Conservation (phyloP, 2,888 invertebrate genomes). For the Tuberolachnus salignus region DNA sequence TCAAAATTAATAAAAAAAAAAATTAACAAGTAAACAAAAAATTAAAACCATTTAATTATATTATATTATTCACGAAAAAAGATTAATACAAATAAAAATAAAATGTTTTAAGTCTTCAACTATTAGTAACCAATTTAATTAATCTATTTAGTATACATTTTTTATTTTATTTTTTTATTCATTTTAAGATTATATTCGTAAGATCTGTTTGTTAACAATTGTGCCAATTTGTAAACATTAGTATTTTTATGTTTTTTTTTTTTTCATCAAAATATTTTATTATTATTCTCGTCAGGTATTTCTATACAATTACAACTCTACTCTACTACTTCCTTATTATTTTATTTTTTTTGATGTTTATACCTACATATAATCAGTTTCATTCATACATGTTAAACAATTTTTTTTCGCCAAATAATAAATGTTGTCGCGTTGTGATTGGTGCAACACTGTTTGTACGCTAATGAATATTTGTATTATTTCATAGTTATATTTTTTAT, state of each 20-base stretch:
- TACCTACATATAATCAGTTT: no score
- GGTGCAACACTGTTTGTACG: neutral
- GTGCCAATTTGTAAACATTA: slow-evolving; percentile 53
- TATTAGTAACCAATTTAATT: slow-evolving; percentile 31
- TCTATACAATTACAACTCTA: neutral
- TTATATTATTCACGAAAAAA: slow-evolving; percentile 1
- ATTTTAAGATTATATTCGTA: slow-evolving; percentile 29
- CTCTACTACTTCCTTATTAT: slow-evolving; percentile 19
- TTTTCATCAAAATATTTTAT: slow-evolving; percentile 5
- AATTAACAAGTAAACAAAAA: slow-evolving; percentile 16
- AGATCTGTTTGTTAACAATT: slow-evolving; percentile 49
- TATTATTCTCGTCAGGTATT: neutral
- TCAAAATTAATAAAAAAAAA: slow-evolving; percentile 29
- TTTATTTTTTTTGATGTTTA: neutral
- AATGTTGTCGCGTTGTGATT: neutral
- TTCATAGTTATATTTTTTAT: slow-evolving; percentile 16
- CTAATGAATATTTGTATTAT: neutral
- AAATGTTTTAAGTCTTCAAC: neutral
- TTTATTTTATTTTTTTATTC: slow-evolving; percentile 35
- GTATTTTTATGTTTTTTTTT: slow-evolving; percentile 46
- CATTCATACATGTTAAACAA: slow-evolving; percentile 18
- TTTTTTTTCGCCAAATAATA: slow-evolving; percentile 7
- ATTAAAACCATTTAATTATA: slow-evolving; percentile 12
- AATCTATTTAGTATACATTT: slow-evolving; percentile 35
- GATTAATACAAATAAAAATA: slow-evolving; percentile 14